A percentile compares a stretch with the other conserved stretches of the same genome.
These are phyloP conservation scores for Apocrypta bakeri DNA, from an alignment of 1,140 invertebrate genomes.

Conservation along the genomic window DNA sequence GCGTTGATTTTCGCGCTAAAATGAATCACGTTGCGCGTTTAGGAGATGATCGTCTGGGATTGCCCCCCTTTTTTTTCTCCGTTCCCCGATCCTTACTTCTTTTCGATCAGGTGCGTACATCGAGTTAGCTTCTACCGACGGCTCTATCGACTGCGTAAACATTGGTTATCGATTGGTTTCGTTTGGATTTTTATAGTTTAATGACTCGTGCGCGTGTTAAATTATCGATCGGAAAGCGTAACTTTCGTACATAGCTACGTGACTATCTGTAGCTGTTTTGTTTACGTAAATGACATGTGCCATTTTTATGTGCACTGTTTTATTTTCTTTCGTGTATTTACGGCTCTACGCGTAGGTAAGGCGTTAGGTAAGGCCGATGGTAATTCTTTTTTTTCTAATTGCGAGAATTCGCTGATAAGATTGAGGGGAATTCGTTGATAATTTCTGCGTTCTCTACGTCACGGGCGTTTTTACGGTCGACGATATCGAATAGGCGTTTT, in stretches of 20 bases:
- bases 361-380: too few species aligned
- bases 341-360: too few species aligned
- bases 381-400: neutral
- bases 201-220: too few species aligned
- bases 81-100: too few species aligned
- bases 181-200: neutral
- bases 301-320: neutral
- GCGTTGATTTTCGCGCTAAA: constrained; percentile 31
- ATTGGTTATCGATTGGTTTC: neutral
- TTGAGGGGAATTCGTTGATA: too few species aligned
- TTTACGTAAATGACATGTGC: neutral
- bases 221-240: too few species aligned
- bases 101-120: neutral
- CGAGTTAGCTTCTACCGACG: neutral
- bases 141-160: neutral
- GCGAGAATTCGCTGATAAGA: neutral
- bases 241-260: too few species aligned
- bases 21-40: constrained; percentile 24
- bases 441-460: too few species aligned
- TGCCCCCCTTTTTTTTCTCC: neutral
- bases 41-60: neutral
- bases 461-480: too few species aligned
- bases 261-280: neutral
- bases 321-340: neutral
- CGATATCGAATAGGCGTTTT: too few species aligned